phyloP scores from a whole-genome alignment of 2,888 invertebrate genomes.

The Rugalucina vietnamica region DNA sequence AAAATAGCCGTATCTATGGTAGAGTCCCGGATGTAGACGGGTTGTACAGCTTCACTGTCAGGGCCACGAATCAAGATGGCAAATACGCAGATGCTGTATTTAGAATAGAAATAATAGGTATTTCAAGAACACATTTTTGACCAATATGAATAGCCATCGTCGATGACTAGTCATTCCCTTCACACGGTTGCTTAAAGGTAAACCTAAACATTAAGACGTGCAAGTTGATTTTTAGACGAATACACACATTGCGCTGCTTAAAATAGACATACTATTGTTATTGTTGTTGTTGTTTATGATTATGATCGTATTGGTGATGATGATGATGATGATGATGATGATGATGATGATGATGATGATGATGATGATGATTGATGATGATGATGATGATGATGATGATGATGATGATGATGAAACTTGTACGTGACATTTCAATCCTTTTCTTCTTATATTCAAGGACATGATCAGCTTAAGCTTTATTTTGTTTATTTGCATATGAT shows the following conservation, averaged over 20 bases:
- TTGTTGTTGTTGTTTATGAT: not conserved
- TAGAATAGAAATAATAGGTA: constrained; percentile 65
- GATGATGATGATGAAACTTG: not conserved
- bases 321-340: not conserved
- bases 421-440: too few relatives aligned
- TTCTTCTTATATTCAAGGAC: too few relatives aligned
- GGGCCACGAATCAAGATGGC: constrained; percentile 60
- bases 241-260: not conserved
- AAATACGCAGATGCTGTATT: constrained; percentile 66
- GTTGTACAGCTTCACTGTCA: constrained; percentile 63
- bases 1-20: constrained; percentile 52
- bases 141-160: not conserved
- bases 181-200: not conserved
- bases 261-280: not conserved
- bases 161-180: not conserved
- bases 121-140: too few relatives aligned
- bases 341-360: not conserved
- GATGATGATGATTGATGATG: too few relatives aligned
- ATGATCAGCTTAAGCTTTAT: too few relatives aligned
- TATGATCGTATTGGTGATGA: not conserved
- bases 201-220: not conserved
- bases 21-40: constrained; percentile 64
- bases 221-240: not conserved
- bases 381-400: not conserved
- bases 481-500: too few relatives aligned